These are phyloP conservation scores for Nixonia krombeini DNA, from an alignment of 1,140 invertebrate genomes.

Conservation along the genomic window DNA sequence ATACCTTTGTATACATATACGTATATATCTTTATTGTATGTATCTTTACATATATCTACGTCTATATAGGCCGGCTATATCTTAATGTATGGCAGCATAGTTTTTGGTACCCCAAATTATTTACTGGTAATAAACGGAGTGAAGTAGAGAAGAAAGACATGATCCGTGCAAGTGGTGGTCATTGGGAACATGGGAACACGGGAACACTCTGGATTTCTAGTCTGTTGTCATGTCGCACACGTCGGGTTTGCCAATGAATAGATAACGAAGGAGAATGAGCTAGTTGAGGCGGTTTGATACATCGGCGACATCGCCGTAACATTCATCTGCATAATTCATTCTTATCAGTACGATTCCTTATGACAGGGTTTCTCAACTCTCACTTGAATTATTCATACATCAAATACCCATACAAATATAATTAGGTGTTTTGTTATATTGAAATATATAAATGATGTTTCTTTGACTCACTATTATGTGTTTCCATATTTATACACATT, in stretches of 20 bases:
- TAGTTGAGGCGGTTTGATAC: slow-evolving; percentile 67
- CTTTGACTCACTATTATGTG: too few species aligned
- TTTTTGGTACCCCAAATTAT: too few species aligned
- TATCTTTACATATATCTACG: too few species aligned
- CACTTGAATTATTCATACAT: slow-evolving; percentile 1
- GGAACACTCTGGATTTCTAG: slow-evolving; percentile 68
- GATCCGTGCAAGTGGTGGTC: neutral
- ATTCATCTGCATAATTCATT: slow-evolving; percentile 70
- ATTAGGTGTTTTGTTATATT: neutral
- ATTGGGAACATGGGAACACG: slow-evolving; percentile 59
- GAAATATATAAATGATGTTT: slow-evolving; percentile 1
- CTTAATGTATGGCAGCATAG: too few species aligned
- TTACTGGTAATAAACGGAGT: too few species aligned
- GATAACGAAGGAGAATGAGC: slow-evolving; percentile 69
- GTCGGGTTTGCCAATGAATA: slow-evolving; percentile 67
- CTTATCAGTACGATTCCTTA: slow-evolving; percentile 65
- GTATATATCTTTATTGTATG: too few species aligned
- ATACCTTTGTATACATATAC: too few species aligned
- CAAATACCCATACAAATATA: neutral
- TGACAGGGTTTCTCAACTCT: slow-evolving; percentile 59
- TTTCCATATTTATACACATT: too few species aligned
- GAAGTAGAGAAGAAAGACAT: too few species aligned
- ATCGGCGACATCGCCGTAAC: slow-evolving; percentile 68
- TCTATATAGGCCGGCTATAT: too few species aligned
- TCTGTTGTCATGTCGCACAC: slow-evolving; percentile 64